Evolutionary conservation across 2,888 invertebrate species (phyloP), one percentile per base, ranked within the genome.

Genomic region (Pristionchus arcanus): DNA sequence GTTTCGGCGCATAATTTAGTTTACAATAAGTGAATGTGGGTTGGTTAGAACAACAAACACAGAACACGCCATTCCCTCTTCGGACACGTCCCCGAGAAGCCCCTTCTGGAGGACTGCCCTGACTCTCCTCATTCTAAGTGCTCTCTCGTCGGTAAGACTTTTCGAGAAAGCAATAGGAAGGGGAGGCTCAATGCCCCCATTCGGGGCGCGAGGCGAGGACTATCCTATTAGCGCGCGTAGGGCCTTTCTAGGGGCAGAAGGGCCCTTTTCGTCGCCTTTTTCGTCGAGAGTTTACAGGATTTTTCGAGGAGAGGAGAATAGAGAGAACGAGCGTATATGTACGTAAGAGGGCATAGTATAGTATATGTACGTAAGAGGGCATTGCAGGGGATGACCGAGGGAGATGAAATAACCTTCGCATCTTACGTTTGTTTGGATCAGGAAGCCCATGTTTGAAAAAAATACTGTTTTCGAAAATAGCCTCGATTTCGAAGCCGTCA

Each of bases 201-300:
- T 63, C 63, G 19, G 0, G n/a, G n/a, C 49, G 49, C 13, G 19
- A 55, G 16, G 5, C 3, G 63, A 63, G 63, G 63, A 63, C 63
- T 63, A 63, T 63, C 63, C 63, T 63, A 63, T 63, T 63, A 63
- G 63, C 63, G n/a, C 63, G 25, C 19, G 59, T 49, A 49, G n/a
- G n/a, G 42, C 9, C 42, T 49, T 49, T 49, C 42, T 49, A 49
- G 25, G 59, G 25, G 53, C 7, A 15, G 53, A 53, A 15, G 53
- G 11, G 19, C 59, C 15, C 59, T 59, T 59, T 59, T 21, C 63
- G n/a, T 25, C 63, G 63, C 63, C 25, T 63, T 25, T 63, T n/a
- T n/a, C n/a, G n/a, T n/a, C 63, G 25, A 63, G 63, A 63, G 63
- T 63, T 63, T 63, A 63, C 63, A 63, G 63, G 63, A 63, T 63